Evolutionary conservation across 2,113 vertebrate genomes (phyloP).

Genomic region (Macrotus californicus): DNA sequence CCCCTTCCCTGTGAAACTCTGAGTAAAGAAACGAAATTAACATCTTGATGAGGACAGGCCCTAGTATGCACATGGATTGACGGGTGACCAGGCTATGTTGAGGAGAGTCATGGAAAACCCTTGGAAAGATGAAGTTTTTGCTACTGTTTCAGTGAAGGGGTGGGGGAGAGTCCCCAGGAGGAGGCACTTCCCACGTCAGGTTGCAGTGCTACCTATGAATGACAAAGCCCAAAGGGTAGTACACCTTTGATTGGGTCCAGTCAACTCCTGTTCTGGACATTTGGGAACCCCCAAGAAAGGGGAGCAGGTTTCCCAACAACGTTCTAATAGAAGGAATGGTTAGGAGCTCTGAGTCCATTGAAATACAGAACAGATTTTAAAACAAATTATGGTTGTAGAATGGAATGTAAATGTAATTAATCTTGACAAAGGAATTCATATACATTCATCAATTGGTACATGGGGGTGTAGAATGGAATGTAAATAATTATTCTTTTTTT

Average conservation of each 20-base stretch:
- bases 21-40: neutral
- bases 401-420: constrained; percentile 17
- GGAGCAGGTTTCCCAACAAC: neutral
- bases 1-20: neutral
- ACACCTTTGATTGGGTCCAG: neutral
- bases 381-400: neutral
- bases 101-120: neutral
- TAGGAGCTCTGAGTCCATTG: neutral
- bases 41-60: neutral
- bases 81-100: neutral
- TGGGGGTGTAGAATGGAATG: neutral
- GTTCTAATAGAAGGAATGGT: neutral
- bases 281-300: neutral
- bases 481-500: too few species aligned
- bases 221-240: neutral
- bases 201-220: neutral
- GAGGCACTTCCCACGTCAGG: neutral
- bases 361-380: constrained; percentile 12
- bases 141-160: neutral
- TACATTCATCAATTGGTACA: neutral
- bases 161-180: neutral
- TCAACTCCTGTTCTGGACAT: neutral
- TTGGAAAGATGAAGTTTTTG: neutral
- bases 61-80: neutral
- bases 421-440: neutral